A percentile compares a stretch with the other conserved stretches of the same genome.
These are phyloP conservation scores for Polydrusus pterygomalis DNA, from an alignment of 2,888 invertebrate genomes.

Conservation along the genomic window DNA sequence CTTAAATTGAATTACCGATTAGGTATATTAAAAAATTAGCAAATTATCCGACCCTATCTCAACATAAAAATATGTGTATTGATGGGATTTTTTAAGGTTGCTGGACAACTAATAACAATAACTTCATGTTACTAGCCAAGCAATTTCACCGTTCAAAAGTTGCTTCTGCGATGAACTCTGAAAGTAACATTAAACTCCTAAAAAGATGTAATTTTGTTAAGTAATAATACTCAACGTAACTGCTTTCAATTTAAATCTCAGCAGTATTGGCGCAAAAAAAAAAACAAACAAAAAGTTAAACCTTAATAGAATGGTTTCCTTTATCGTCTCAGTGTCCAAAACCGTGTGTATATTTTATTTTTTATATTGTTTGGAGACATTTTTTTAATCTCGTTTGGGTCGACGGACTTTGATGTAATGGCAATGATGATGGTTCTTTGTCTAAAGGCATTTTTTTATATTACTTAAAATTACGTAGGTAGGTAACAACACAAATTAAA, in stretches of 20 bases:
- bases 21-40: no score
- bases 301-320: slow-evolving; percentile 50
- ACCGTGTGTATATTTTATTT: slow-evolving; percentile 48
- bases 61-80: no score
- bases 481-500: no score
- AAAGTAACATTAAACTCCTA: slow-evolving; percentile 16
- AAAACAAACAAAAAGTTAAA: slow-evolving; percentile 42
- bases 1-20: no score
- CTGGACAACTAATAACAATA: no score
- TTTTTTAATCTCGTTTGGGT: no score
- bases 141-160: neutral
- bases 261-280: slow-evolving; percentile 22
- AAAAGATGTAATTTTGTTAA: slow-evolving; percentile 27
- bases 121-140: neutral
- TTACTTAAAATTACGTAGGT: no score
- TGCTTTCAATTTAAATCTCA: slow-evolving; percentile 41
- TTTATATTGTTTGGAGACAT: slow-evolving; percentile 44
- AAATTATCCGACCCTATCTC: no score
- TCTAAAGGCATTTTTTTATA: no score
- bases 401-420: no score
- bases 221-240: slow-evolving; percentile 39
- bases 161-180: neutral
- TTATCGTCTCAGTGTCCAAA: slow-evolving; percentile 47
- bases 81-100: no score
- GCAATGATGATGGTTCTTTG: no score